Base-by-base conservation (phyloP, 1,140 invertebrate genomes). In the Brachionus rubens region DNA sequence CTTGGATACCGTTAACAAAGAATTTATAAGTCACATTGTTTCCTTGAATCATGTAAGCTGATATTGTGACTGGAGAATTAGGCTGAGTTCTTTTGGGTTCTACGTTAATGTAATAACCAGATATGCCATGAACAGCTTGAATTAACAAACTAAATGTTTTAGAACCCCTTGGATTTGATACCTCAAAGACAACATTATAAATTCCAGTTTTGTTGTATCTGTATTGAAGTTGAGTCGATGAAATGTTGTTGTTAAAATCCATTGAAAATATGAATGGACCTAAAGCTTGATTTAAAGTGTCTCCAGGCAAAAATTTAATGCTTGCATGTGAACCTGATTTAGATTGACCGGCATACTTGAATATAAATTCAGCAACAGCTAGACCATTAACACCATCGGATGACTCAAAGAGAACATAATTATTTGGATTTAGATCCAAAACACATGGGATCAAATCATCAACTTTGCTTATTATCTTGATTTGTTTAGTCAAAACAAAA, bases 11-110 rank as follows among this genome's bases (percentile, higher is more conserved):
- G 16, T 54, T 28, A 28, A 54, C 26, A n/a, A 28, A 28, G 12
- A 54, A 28, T 5, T 24, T 54, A 6, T 67, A 67, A 47, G 12
- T 67, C 0, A 67, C 62, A 21, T 24, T 24, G 0, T 41, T 33
- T 41, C 62, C 62, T 67, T 67, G 62, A 19, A 67, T 43, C 36
- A 67, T 41, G 10, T 67, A 47, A 10, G 62, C 62, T n/a, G 36
- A 67, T 14, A 67, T 33, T 47, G n/a, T 47, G 19, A n/a, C 30
- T 10, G 12, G 3, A 24, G 30, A 21, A 24, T 10, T 24, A 5
- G 62, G 33, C 3, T 24, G 26, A 21, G 40, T 33, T 26, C 43
- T 43, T 41, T 14, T 41, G 2, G 62, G 62, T 33, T 33, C 14
- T 21, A 67, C 62, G 40, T 67, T 33, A 9, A 67, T 41, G 10